These are phyloP conservation scores for Graptemys geographica DNA, from an alignment of 2,797 vertebrate species.

Conservation along the genomic window DNA sequence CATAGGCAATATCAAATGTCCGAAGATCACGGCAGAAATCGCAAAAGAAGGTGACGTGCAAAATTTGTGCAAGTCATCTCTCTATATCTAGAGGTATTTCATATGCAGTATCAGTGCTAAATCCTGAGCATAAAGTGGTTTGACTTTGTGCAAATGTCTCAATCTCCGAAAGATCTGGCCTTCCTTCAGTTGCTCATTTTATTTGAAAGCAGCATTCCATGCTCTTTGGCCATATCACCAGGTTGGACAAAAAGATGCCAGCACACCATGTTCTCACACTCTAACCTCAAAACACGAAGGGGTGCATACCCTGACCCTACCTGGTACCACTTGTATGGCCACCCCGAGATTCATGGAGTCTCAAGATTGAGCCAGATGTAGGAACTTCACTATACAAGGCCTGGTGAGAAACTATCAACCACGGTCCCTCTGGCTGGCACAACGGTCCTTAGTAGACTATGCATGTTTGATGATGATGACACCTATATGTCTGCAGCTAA, in stretches of 20 bases:
- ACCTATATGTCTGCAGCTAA: background rate
- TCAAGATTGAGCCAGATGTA: background rate
- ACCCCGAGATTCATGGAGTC: background rate
- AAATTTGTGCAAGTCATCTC: background rate
- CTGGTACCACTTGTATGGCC: background rate
- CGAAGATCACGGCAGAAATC: background rate
- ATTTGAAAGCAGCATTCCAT: background rate
- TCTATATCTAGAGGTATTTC: background rate
- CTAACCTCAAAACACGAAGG: background rate
- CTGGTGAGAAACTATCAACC: background rate
- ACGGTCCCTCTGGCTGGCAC: background rate
- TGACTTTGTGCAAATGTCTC: background rate
- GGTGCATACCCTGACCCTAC: background rate
- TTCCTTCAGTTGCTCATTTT: background rate
- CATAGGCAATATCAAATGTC: background rate
- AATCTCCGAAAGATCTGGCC: background rate
- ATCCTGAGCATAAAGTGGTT: background rate
- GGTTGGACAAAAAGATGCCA: background rate
- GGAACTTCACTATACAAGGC: background rate
- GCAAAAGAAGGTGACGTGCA: background rate
- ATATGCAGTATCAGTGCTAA: background rate
- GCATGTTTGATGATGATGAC: background rate
- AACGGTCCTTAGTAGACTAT: background rate
- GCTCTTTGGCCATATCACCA: background rate
- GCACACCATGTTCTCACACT: background rate